phyloP scores from a whole-genome alignment of 2,888 invertebrate species.

The Philaethria dido region DNA sequence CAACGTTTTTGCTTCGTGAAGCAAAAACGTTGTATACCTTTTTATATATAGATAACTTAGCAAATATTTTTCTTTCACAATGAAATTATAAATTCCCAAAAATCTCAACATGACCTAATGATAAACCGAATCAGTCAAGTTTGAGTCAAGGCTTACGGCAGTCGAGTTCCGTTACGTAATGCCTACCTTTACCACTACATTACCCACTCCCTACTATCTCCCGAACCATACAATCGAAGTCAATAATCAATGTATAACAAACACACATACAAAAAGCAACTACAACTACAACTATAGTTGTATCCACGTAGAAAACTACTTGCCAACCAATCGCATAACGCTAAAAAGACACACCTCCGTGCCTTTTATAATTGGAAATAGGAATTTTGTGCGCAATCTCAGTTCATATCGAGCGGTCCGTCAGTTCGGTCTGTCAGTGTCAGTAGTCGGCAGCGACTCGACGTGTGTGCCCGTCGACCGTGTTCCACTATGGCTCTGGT shows the following conservation, averaged over 20 bases:
- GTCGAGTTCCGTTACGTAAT: conserved; percentile 46
- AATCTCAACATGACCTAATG: conserved; percentile 55
- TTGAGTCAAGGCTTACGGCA: conserved; percentile 58
- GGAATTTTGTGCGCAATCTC: conserved; percentile 75
- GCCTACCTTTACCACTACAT: not conserved
- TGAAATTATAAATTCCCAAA: not conserved
- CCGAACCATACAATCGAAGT: not conserved
- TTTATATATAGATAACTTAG: no score
- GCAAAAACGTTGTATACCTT: no score
- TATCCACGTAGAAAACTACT: not conserved
- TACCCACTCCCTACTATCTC: not conserved
- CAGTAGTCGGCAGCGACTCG: conserved; percentile 65
- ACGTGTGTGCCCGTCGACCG: conserved; percentile 53
- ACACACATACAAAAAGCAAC: not conserved
- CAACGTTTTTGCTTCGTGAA: no score
- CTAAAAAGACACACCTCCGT: conserved; percentile 75
- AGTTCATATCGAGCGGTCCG: conserved; percentile 70
- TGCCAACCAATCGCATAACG: conserved; percentile 61
- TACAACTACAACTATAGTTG: no score
- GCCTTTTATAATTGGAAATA: conserved; percentile 78
- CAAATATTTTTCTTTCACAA: no score
- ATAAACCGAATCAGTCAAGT: conserved; percentile 20
- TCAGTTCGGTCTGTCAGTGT: conserved; percentile 60
- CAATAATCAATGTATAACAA: not conserved
- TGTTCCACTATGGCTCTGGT: conserved; percentile 72